A percentile compares a stretch with the other conserved stretches of the same genome.
phyloP scores from a whole-genome alignment of 2,113 vertebrate genomes.

The Sinosuthora webbiana region DNA sequence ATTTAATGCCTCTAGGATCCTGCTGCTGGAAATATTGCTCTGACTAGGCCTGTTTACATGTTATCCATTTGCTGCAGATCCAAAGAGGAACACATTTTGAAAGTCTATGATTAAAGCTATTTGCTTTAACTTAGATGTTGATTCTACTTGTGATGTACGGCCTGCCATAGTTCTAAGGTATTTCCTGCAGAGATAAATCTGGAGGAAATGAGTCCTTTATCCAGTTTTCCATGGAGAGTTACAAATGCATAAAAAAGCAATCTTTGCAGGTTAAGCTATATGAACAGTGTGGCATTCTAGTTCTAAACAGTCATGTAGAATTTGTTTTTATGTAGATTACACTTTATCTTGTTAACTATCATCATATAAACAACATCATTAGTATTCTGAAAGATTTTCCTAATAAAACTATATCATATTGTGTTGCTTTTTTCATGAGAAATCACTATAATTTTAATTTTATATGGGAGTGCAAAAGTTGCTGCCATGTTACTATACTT shows the following conservation, averaged over 20 bases:
- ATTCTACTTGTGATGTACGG: not conserved
- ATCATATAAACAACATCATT: not conserved
- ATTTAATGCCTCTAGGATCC: not conserved
- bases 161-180: not conserved
- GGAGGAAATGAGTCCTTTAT: conserved; percentile 27
- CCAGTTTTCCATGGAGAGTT: not conserved
- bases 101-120: conserved; percentile 34
- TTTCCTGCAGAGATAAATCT: conserved; percentile 29
- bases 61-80: conserved; percentile 4
- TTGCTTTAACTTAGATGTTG: conserved; percentile 37
- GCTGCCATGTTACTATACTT: not conserved
- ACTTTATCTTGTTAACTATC: not conserved
- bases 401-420: not conserved
- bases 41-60: conserved; percentile 26
- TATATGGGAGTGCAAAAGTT: not conserved
- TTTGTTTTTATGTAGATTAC: not conserved
- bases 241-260: not conserved
- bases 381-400: not conserved
- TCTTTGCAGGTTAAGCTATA: not conserved
- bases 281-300: not conserved
- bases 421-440: not conserved
- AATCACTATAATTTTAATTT: not conserved
- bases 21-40: not conserved
- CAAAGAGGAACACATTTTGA: not conserved
- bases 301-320: not conserved